Percentiles rank a stretch among this genome's conserved stretches.
Conservation (phyloP, 2,113 vertebrate genomes). For the Vulpes ferrilata region DNA sequence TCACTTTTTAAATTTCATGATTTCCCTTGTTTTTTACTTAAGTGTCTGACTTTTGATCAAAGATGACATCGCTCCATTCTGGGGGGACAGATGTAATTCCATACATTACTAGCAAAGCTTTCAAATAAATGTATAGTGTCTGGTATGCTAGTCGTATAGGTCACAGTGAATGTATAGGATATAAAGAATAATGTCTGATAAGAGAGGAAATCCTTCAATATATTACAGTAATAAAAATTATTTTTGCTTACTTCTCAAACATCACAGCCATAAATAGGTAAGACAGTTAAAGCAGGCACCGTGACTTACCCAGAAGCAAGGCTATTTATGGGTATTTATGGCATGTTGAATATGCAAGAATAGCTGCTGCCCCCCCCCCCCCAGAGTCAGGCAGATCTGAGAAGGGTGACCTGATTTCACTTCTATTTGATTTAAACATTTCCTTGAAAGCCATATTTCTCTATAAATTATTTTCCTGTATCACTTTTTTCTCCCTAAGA, state of each 20-base stretch:
- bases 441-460: constrained; percentile 1
- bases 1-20: neutral
- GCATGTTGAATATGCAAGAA: neutral
- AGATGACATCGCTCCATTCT: neutral
- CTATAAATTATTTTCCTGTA: neutral
- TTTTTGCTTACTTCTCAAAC: neutral
- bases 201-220: constrained; percentile 2
- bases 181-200: neutral
- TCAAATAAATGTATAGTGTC: neutral
- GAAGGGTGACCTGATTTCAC: neutral
- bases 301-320: neutral
- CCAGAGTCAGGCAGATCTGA: neutral
- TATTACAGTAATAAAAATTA: neutral
- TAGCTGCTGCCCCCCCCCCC: neutral
- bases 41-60: neutral
- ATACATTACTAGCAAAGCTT: neutral
- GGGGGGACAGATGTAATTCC: neutral
- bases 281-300: neutral
- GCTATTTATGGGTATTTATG: neutral
- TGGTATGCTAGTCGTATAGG: neutral
- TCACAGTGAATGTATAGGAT: neutral
- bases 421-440: neutral
- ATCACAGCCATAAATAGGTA: constrained; percentile 37
- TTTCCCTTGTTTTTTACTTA: neutral
- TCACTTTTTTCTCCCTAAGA: neutral